Evolutionary conservation across 2,797 vertebrate genomes (phyloP), one percentile per base, ranked within the genome.

Genomic region (Platalea minor): DNA sequence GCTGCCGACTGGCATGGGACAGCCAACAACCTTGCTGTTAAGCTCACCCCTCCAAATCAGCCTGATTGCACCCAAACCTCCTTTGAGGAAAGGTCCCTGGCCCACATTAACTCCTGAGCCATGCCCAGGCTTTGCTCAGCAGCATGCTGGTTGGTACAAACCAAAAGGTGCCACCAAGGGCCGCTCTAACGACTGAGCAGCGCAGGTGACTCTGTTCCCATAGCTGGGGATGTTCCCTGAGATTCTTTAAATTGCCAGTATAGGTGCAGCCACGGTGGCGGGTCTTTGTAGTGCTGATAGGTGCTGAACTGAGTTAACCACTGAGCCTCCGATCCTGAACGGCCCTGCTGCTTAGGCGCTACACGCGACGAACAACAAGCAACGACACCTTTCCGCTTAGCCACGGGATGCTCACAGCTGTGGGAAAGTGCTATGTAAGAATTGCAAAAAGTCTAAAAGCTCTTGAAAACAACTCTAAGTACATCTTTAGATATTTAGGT

Each of bases 151-250:
- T 28, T 41, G 39, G 13, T 51, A 59, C 18, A 72, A 72, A 60
- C 21, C 15, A 54, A 43, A 67, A 91, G 53, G 33, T 35, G 18
- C 23, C 56, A 50, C 48, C 17, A 25, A 63, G 37, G 33, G 35
- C 25, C 3, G 0, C 25, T 68, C 26, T 61, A 28, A 61, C 0
- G 1, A 35, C 60, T 43, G 54, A 20, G 28, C 0, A 1, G 21
- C 16, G 61, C 20, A 28, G 61, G 31, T 28, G n/a, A 53, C 25
- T 11, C 16, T 10, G n/a, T 41, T 53, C 45, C 18, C 23, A 7
- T 17, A 19, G 39, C 25, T 19, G n/a, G n/a, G 29, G 31, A 26
- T 11, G 29, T 59, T 70, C 37, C n/a, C 17, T 24, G 39, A 17
- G 14, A 35, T 33, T 23, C 17, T 31, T 82, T 14, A 53, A 59